Percentiles rank a stretch among this genome's conserved stretches.
These are phyloP conservation scores for Gallinago jamesoni DNA, from an alignment of 2,113 vertebrate species.

Conservation along the genomic window DNA sequence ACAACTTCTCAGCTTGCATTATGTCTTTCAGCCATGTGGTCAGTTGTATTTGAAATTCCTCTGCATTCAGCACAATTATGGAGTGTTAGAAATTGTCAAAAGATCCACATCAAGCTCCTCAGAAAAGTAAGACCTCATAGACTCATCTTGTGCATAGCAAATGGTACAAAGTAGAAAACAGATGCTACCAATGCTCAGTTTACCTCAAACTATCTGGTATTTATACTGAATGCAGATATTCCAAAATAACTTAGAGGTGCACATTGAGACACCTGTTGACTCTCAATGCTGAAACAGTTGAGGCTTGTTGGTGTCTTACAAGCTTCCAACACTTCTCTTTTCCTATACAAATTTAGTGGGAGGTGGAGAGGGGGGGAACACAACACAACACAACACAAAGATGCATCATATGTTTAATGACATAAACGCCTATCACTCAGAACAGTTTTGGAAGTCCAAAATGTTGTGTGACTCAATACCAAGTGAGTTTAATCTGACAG, in stretches of 20 bases:
- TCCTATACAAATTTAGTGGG: neutral
- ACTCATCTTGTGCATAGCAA: neutral
- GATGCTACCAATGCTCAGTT: neutral
- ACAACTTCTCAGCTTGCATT: neutral
- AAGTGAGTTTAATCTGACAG: neutral
- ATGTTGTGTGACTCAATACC: neutral
- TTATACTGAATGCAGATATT: neutral
- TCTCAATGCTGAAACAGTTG: fast-evolving
- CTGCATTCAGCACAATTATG: neutral
- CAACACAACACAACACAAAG: too few relatives aligned
- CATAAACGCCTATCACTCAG: neutral
- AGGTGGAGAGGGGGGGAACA: too few relatives aligned
- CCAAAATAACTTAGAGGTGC: neutral
- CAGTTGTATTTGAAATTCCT: neutral
- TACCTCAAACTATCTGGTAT: neutral
- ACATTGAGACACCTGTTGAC: neutral
- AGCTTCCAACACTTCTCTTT: neutral
- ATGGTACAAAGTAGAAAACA: neutral
- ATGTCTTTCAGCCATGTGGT: neutral
- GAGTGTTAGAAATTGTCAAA: neutral
- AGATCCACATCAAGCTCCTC: neutral
- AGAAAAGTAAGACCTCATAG: neutral
- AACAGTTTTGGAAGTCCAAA: neutral
- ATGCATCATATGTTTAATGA: neutral
- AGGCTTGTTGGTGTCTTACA: neutral